Evolutionary conservation across 2,888 invertebrate genomes (phyloP).

Genomic region (Beris morrisii): DNA sequence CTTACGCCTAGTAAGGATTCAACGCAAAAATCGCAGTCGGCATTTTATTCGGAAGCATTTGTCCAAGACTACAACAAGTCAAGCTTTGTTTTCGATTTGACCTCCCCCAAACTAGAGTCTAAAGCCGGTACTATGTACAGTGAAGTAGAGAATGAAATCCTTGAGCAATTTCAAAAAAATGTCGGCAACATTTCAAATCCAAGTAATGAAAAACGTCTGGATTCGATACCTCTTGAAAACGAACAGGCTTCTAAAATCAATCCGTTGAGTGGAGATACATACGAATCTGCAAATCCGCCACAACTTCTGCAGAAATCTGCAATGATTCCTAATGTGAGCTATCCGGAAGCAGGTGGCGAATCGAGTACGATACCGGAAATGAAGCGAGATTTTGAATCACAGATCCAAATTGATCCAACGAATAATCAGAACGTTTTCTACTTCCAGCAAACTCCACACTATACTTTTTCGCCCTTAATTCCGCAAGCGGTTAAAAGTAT

Average conservation of each 20-base stretch:
- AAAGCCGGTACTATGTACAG: background rate
- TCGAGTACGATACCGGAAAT: too few species aligned
- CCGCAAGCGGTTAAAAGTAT: background rate
- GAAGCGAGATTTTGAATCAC: too few species aligned
- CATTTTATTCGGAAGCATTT: background rate
- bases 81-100: background rate
- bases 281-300: too few species aligned
- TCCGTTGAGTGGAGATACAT: too few species aligned
- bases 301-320: too few species aligned
- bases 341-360: too few species aligned
- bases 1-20: slow-evolving; percentile 2
- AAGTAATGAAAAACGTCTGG: background rate
- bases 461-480: background rate
- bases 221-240: too few species aligned
- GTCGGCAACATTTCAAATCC: background rate
- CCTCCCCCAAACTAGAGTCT: background rate
- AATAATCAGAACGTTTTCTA: slow-evolving; percentile 16
- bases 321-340: too few species aligned
- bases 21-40: slow-evolving; percentile 2
- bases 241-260: too few species aligned
- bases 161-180: slow-evolving; percentile 17
- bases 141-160: slow-evolving; percentile 16
- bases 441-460: slow-evolving; percentile 11
- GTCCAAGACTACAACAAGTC: background rate
- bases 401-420: background rate